These are phyloP conservation scores for Chaunax sp. DNA, from an alignment of 2,797 vertebrate species.

Conservation along the genomic window DNA sequence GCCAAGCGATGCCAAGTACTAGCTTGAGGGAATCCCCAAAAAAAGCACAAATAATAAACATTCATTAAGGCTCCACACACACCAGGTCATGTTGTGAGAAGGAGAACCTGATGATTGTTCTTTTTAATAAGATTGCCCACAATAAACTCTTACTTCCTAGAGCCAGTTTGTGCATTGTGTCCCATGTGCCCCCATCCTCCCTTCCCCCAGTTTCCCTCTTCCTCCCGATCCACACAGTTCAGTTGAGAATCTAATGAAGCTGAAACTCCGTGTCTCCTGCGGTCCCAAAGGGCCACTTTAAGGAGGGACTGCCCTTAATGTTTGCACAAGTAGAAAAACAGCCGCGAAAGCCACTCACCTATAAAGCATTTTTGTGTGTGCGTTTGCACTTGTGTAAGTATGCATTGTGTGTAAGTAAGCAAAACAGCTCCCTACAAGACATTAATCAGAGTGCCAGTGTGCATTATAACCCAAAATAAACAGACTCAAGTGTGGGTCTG, in stretches of 20 bases:
- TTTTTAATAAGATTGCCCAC: conserved; percentile 1
- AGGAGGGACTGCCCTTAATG: conserved; percentile 41
- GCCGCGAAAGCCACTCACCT: conserved; percentile 40
- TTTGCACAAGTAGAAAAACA: conserved; percentile 64
- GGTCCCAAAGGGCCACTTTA: conserved; percentile 48
- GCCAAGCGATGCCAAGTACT: neutral
- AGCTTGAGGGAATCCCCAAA: neutral
- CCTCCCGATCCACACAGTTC: conserved; percentile 43
- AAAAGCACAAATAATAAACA: neutral
- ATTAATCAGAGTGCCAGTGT: conserved; percentile 44
- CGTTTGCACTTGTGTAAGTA: conserved; percentile 21
- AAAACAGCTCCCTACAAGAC: conserved; percentile 31
- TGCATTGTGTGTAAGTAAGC: conserved; percentile 23
- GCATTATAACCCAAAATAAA: conserved; percentile 65
- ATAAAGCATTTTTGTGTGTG: conserved; percentile 31
- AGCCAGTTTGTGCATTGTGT: conserved; percentile 20
- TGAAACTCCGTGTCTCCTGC: conserved; percentile 44
- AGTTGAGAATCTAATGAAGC: conserved; percentile 60
- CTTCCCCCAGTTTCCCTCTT: conserved; percentile 25
- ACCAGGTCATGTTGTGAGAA: neutral
- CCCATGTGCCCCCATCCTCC: conserved; percentile 7
- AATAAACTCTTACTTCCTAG: conserved; percentile 9
- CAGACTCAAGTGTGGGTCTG: conserved; percentile 44
- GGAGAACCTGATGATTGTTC: neutral
- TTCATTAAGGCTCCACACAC: neutral